Evolutionary conservation across 2,888 invertebrate species (phyloP).

Genomic region (Meiosimyza platycephala): DNA sequence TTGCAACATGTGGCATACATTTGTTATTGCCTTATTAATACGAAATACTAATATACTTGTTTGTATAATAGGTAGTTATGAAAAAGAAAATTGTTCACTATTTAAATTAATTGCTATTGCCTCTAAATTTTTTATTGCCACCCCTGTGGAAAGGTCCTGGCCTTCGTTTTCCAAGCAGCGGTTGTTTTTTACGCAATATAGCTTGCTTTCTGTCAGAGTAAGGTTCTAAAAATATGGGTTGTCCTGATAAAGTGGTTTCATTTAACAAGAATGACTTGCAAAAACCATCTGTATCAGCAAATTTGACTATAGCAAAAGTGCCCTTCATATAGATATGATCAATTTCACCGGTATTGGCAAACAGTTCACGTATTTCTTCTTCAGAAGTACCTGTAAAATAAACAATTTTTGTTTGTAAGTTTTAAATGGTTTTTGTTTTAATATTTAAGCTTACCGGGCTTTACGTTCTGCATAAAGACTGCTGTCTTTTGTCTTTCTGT

Average conservation of each 20-base stretch:
- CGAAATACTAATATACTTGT: neutral
- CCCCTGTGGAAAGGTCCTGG: slow-evolving; percentile 36
- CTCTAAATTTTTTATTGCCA: neutral
- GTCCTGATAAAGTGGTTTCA: slow-evolving; percentile 46
- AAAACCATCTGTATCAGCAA: slow-evolving; percentile 51
- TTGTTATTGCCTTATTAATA: neutral
- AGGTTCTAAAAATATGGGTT: slow-evolving; percentile 56
- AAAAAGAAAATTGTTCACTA: neutral
- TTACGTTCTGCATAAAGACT: slow-evolving; percentile 43
- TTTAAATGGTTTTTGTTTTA: neutral
- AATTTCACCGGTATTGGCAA: slow-evolving; percentile 50
- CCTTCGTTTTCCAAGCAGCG: slow-evolving; percentile 33
- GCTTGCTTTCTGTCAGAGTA: slow-evolving; percentile 50
- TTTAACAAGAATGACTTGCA: slow-evolving; percentile 57
- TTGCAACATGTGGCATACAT: slow-evolving; percentile 1
- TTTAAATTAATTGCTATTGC: neutral
- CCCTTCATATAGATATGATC: slow-evolving; percentile 39
- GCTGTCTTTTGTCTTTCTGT: slow-evolving; percentile 27
- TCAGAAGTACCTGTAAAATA: slow-evolving; percentile 43
- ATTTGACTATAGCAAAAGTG: slow-evolving; percentile 51
- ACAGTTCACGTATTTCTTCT: slow-evolving; percentile 46
- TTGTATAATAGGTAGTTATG: no score
- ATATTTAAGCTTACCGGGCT: slow-evolving; percentile 36
- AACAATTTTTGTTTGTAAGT: neutral
- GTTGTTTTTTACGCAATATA: slow-evolving; percentile 26